Evolutionary conservation across 2,797 vertebrate species (phyloP).

Genomic region (Squalus acanthias): DNA sequence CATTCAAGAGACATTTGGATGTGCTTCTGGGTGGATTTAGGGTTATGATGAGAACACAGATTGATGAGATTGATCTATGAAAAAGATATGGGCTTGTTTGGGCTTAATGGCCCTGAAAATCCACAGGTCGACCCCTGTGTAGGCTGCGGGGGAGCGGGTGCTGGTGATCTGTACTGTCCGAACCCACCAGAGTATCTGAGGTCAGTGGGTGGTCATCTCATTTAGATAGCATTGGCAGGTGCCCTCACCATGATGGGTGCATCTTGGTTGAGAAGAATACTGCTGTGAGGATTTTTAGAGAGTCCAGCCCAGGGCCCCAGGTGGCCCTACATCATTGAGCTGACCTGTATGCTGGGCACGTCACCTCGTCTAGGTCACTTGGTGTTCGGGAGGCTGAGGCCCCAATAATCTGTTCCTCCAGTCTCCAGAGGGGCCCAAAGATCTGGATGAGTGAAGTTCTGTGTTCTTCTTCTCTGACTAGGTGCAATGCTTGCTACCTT

Average conservation of each 20-base stretch:
- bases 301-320: neutral
- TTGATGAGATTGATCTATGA: neutral
- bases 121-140: neutral
- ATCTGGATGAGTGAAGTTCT: neutral
- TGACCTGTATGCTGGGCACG: neutral
- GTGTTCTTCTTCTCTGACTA: neutral
- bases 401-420: neutral
- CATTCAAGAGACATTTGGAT: neutral
- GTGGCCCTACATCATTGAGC: neutral
- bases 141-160: neutral
- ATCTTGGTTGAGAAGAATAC: neutral
- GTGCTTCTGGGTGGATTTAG: neutral
- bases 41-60: neutral
- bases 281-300: neutral
- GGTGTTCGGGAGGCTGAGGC: neutral
- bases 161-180: neutral
- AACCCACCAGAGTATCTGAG: neutral
- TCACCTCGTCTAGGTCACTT: neutral
- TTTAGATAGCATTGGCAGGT: neutral
- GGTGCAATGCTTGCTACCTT: neutral
- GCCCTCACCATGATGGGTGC: neutral
- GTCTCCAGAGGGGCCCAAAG: neutral
- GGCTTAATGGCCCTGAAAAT: neutral
- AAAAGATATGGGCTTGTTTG: neutral
- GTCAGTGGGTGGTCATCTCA: neutral